Percentiles rank a stretch among this genome's conserved stretches.
Conservation (phyloP, 2,113 vertebrate species). For the Willisornis vidua region DNA sequence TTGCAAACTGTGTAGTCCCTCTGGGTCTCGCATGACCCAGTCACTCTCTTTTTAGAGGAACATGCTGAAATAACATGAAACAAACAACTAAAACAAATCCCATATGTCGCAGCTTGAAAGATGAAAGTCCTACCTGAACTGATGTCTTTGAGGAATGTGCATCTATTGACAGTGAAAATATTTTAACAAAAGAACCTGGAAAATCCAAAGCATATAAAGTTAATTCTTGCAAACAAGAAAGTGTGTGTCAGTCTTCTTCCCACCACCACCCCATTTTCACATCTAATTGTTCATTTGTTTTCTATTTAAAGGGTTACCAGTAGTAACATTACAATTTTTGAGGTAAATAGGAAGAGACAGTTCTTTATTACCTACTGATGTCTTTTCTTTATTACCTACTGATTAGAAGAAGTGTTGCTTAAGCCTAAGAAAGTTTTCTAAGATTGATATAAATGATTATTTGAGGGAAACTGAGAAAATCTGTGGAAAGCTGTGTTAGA, state of each 20-base stretch:
- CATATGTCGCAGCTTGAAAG: background rate
- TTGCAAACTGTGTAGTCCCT: background rate
- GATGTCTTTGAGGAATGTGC: background rate
- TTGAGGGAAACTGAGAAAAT: background rate
- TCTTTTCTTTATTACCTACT: background rate
- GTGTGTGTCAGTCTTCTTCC: background rate
- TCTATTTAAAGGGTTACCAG: background rate
- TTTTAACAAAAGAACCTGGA: background rate
- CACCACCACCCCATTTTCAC: background rate
- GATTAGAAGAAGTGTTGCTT: background rate
- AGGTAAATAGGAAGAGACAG: background rate
- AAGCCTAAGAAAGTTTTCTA: background rate
- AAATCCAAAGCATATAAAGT: background rate
- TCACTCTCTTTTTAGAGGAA: background rate
- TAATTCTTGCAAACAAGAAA: background rate
- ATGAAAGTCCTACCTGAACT: background rate
- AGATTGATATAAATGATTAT: background rate
- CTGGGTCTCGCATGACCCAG: background rate
- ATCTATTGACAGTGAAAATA: background rate
- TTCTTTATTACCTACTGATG: no score
- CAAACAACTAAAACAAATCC: background rate
- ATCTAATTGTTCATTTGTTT: background rate
- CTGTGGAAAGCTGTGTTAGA: background rate
- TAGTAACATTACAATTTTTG: background rate
- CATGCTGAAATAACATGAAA: background rate